Conservation (phyloP, 2,113 vertebrate genomes). For the Crotophaga sulcirostris region DNA sequence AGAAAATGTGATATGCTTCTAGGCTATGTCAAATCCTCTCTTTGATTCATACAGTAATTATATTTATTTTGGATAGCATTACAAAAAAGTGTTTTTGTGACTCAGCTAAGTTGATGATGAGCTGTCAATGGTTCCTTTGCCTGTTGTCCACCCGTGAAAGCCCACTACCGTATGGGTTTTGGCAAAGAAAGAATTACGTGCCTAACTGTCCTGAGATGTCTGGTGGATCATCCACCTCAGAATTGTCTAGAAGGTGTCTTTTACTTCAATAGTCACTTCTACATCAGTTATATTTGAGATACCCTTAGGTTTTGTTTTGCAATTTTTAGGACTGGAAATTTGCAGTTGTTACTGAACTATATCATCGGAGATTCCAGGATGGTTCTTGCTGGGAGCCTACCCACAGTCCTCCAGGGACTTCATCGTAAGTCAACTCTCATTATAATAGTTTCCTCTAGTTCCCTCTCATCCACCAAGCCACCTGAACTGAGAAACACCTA, state of each 20-base stretch:
- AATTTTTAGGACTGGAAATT: not conserved
- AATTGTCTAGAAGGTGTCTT: not conserved
- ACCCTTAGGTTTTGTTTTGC: not conserved
- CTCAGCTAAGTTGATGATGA: not conserved
- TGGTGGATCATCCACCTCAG: not conserved
- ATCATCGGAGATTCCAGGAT: not conserved
- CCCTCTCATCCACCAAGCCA: not conserved
- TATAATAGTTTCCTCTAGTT: not conserved
- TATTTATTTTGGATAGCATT: not conserved
- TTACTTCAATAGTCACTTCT: not conserved
- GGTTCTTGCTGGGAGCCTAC: not conserved
- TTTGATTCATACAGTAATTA: not conserved
- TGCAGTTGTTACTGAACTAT: not conserved
- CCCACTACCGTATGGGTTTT: fast-evolving
- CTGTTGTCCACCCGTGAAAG: not conserved
- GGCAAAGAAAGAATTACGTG: not conserved
- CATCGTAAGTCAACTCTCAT: fast-evolving
- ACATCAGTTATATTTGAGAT: not conserved
- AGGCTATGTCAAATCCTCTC: not conserved
- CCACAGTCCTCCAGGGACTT: not conserved
- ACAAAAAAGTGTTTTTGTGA: not conserved
- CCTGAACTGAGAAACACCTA: not conserved
- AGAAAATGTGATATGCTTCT: not conserved
- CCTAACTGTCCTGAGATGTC: not conserved
- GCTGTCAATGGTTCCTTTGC: not conserved